These are phyloP conservation scores for Lepidurus apus DNA, from an alignment of 1,140 invertebrate species.

Conservation along the genomic window DNA sequence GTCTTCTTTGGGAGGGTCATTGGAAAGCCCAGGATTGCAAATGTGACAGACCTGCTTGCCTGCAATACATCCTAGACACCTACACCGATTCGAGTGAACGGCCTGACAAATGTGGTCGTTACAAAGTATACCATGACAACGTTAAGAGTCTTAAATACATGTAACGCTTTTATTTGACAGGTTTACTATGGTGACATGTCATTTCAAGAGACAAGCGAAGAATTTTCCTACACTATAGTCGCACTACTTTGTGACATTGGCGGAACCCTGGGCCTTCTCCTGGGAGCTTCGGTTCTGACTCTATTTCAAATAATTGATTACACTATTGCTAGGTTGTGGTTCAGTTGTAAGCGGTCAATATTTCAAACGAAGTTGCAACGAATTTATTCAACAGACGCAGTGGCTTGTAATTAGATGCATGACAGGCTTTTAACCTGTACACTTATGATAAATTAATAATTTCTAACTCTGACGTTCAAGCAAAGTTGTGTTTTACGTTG, in stretches of 20 bases:
- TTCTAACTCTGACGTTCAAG: background rate
- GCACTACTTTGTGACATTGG: conserved; percentile 42
- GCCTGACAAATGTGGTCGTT: conserved; percentile 28
- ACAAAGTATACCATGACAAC: conserved; percentile 25
- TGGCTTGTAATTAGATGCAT: background rate
- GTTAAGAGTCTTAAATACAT: background rate
- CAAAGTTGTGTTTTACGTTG: background rate
- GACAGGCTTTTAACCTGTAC: background rate
- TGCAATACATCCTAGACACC: conserved; percentile 28
- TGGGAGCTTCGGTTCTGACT: conserved; percentile 41
- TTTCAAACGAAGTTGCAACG: background rate
- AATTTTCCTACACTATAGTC: conserved; percentile 40
- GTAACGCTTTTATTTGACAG: background rate
- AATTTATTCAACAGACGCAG: background rate
- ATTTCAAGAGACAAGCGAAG: conserved; percentile 40
- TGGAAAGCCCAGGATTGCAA: conserved; percentile 28
- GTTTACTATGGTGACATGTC: conserved; percentile 37
- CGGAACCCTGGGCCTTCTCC: conserved; percentile 43
- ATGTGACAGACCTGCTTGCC: conserved; percentile 23
- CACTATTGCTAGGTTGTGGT: background rate
- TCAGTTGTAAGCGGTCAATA: background rate
- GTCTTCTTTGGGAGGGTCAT: conserved; percentile 31
- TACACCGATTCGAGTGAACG: conserved; percentile 27
- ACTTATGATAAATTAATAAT: background rate
- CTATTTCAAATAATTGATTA: background rate